Conservation (phyloP, 1,140 invertebrate species). For the Samia ricini region DNA sequence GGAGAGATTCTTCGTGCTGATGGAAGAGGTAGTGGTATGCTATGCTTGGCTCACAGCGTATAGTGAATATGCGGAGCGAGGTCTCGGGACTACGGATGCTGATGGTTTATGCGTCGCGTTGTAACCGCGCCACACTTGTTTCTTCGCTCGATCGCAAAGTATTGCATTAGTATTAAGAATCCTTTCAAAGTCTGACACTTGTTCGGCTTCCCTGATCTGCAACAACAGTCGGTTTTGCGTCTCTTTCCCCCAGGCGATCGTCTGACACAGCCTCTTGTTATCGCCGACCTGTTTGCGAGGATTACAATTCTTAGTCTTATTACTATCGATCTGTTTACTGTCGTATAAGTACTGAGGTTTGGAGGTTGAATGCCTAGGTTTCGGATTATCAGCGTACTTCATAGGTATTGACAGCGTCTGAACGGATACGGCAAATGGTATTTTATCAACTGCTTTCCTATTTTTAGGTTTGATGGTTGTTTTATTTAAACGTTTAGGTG, state of each 20-base stretch:
- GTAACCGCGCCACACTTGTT: constrained; percentile 59
- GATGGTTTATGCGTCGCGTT: constrained; percentile 38
- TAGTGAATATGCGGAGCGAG: constrained; percentile 68
- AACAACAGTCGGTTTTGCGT: constrained; percentile 72
- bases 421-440: constrained; percentile 54
- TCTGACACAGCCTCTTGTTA: constrained; percentile 62
- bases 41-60: constrained; percentile 67
- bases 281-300: constrained; percentile 64
- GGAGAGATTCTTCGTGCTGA: constrained; percentile 68
- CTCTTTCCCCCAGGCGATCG: constrained; percentile 54
- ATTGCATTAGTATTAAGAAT: constrained; percentile 78
- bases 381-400: constrained; percentile 57
- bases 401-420: constrained; percentile 65
- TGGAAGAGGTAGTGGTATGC: constrained; percentile 68
- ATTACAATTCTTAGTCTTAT: constrained; percentile 65
- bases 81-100: constrained; percentile 50
- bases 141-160: constrained; percentile 59
- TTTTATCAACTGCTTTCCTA: constrained; percentile 50
- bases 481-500: constrained; percentile 31
- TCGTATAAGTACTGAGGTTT: constrained; percentile 38
- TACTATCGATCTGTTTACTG: constrained; percentile 43
- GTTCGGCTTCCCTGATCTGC: constrained; percentile 76
- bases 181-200: constrained; percentile 78
- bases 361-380: constrained; percentile 55
- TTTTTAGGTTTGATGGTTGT: constrained; percentile 52